phyloP scores from a whole-genome alignment of 2,888 invertebrate species.

The Ennomos fuscantarius region DNA sequence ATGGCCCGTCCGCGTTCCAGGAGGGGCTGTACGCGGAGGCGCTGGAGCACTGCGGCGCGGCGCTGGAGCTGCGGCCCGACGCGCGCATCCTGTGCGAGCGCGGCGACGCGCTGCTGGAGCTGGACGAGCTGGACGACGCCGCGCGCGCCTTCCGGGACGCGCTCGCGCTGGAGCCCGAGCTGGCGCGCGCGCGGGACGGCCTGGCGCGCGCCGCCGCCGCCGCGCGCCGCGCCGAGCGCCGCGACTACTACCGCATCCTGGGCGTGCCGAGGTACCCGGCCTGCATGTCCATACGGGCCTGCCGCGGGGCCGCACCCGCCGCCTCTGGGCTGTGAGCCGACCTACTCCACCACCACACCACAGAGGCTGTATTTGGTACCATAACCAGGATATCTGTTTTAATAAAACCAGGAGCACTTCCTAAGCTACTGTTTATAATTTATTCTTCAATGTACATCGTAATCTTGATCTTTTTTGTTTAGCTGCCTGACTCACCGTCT shows the following conservation, averaged over 20 bases:
- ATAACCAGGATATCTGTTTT: no score
- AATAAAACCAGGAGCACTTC: no score
- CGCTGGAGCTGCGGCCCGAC: conserved; percentile 91
- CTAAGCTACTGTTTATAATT: no score
- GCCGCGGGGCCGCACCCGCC: no score
- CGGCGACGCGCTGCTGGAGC: conserved; percentile 95
- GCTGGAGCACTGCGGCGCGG: conserved; percentile 90
- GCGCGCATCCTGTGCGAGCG: conserved; percentile 93
- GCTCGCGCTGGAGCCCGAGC: conserved; percentile 91
- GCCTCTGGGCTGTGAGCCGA: no score
- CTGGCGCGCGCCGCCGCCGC: conserved; percentile 94
- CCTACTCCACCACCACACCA: no score
- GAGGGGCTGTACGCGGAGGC: conserved; percentile 90
- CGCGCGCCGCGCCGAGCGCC: conserved; percentile 94
- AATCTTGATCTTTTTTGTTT: no score
- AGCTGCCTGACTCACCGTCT: no score
- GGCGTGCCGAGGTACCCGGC: conserved; percentile 91
- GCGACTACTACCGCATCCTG: conserved; percentile 99
- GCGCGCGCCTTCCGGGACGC: conserved; percentile 95
- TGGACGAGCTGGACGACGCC: conserved; percentile 97
- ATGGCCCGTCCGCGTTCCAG: conserved; percentile 63
- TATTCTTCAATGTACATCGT: no score
- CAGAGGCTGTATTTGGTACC: no score
- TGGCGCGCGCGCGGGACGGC: conserved; percentile 95
- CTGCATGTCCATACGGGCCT: no score